Evolutionary conservation across 2,797 vertebrate species (phyloP).

Genomic region (Chanos chanos): DNA sequence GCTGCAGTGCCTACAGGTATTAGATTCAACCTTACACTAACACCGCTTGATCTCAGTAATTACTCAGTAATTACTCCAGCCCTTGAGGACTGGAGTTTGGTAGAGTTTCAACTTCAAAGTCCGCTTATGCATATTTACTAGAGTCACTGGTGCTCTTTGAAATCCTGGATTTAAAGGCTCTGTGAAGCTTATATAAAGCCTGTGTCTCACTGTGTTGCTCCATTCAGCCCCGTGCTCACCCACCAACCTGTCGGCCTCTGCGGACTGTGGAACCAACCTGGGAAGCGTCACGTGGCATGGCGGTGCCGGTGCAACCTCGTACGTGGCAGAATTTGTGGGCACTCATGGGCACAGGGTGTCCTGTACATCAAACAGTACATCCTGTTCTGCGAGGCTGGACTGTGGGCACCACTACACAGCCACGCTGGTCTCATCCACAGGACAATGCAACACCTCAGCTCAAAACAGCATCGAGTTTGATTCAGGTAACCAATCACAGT

Average conservation of each 20-base stretch:
- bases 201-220: neutral
- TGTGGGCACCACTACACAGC: conserved; percentile 62
- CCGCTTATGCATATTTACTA: no score
- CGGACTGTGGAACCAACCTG: conserved; percentile 63
- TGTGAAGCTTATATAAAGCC: neutral
- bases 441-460: conserved; percentile 60
- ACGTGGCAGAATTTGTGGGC: conserved; percentile 54
- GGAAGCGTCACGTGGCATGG: conserved; percentile 60
- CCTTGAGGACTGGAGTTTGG: no score
- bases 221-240: conserved; percentile 70
- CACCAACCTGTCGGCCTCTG: conserved; percentile 47
- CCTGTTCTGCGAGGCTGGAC: conserved; percentile 60
- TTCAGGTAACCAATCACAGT: conserved; percentile 58
- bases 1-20: no score
- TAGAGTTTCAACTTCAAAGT: no score
- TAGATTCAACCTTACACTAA: no score
- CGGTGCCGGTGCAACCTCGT: conserved; percentile 48
- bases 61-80: no score
- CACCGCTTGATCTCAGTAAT: no score
- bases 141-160: no score
- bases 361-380: conserved; percentile 60
- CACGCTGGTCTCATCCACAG: conserved; percentile 53
- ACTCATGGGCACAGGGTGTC: conserved; percentile 47
- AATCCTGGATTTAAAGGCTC: no score
- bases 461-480: conserved; percentile 48